A percentile compares a stretch with the other conserved stretches of the same genome.
Conservation (phyloP, 2,888 invertebrate genomes). For the Gymnocheta viridis region DNA sequence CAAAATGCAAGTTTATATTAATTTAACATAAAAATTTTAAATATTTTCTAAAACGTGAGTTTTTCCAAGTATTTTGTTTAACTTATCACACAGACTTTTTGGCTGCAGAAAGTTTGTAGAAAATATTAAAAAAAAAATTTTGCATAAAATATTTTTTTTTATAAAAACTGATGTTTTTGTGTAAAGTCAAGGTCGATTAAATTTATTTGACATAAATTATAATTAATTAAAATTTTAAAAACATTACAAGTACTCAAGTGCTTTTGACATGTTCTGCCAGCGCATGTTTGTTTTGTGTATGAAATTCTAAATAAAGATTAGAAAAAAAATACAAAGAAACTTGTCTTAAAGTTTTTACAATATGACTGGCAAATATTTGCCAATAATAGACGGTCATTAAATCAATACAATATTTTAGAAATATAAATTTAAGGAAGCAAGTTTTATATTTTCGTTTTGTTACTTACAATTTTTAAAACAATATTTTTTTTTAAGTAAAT, state of each 20-base stretch:
- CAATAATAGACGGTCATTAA: conserved; percentile 8
- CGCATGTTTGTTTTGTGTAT: background rate
- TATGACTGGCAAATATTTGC: conserved; percentile 13
- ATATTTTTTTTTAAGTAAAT: conserved; percentile 24
- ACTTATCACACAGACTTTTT: background rate
- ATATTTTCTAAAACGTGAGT: conserved; percentile 24
- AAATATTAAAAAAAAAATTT: background rate
- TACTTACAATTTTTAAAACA: conserved; percentile 6
- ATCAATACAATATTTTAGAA: background rate
- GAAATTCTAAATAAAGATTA: conserved; percentile 17
- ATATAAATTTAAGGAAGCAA: conserved; percentile 46
- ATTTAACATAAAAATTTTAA: conserved; percentile 2
- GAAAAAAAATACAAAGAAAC: background rate
- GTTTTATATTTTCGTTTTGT: conserved; percentile 6
- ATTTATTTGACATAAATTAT: conserved; percentile 46
- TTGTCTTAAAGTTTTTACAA: background rate
- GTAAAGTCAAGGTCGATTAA: conserved; percentile 49
- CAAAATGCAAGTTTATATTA: conserved; percentile 19
- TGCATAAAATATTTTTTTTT: background rate
- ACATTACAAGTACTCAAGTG: conserved; percentile 9
- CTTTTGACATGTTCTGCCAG: conserved; percentile 14
- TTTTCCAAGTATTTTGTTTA: background rate
- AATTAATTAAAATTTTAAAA: conserved; percentile 42
- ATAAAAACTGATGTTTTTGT: conserved; percentile 26
- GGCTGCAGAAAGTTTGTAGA: background rate